Conservation (phyloP, 2,888 invertebrate genomes). For the Boloria selene region DNA sequence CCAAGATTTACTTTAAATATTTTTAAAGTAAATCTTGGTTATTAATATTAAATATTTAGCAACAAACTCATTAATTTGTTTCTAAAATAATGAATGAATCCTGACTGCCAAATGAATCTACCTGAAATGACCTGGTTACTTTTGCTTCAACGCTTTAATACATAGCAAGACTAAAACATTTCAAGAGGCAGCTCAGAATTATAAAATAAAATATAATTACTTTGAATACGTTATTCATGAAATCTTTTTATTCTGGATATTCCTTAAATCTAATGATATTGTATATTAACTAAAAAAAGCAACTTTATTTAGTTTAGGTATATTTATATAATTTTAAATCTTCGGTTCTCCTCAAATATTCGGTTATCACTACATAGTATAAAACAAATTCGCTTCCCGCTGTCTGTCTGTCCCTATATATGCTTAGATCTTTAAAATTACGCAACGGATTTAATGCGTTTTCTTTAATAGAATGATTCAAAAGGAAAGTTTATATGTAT, state of each 20-base stretch:
- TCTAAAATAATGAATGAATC: constrained; percentile 8
- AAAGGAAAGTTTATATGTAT: no score
- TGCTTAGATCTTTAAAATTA: no score
- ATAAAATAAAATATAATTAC: neutral
- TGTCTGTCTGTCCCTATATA: no score
- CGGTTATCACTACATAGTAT: no score
- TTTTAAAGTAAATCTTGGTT: neutral
- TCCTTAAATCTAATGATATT: neutral
- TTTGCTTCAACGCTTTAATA: constrained; percentile 7
- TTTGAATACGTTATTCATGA: neutral
- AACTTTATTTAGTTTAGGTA: no score
- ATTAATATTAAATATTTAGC: neutral
- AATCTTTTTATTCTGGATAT: neutral
- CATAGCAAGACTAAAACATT: neutral
- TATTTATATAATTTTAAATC: no score
- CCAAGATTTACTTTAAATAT: no score
- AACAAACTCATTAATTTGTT: neutral
- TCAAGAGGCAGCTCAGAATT: neutral
- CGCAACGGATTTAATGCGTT: no score
- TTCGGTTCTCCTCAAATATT: no score
- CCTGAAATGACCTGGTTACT: constrained; percentile 13
- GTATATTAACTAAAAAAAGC: no score
- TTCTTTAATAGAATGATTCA: no score
- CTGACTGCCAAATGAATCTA: constrained; percentile 12
- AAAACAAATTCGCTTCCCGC: no score